phyloP scores from a whole-genome alignment of 2,113 vertebrate species.

The Ailuropoda melanoleuca region DNA sequence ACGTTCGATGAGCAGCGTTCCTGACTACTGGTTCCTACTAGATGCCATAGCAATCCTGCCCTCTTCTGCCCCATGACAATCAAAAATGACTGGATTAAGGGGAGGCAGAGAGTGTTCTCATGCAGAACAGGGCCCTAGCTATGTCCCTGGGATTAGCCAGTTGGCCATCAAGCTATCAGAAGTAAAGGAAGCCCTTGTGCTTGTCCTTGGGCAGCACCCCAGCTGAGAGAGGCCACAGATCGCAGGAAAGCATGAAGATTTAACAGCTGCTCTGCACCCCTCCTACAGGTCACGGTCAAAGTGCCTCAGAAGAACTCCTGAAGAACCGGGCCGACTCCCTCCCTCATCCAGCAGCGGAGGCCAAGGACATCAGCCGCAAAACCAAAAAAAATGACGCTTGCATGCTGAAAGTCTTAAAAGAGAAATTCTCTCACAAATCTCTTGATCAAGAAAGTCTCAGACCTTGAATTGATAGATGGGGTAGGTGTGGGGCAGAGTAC shows the following conservation, averaged over 20 bases:
- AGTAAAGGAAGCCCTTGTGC: background rate
- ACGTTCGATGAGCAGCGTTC: background rate
- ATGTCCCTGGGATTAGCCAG: background rate
- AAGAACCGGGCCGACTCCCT: background rate
- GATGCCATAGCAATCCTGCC: background rate
- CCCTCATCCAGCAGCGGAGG: background rate
- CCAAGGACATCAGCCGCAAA: background rate
- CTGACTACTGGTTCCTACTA: background rate
- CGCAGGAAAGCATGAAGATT: background rate
- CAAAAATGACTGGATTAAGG: background rate
- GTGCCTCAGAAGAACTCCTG: slow-evolving; percentile 94
- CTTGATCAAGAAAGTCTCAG: background rate
- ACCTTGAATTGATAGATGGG: background rate
- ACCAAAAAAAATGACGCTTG: background rate
- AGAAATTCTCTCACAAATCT: background rate
- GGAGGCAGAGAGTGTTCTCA: background rate
- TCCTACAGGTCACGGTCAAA: slow-evolving; percentile 90
- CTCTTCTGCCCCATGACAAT: background rate
- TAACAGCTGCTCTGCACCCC: slow-evolving; percentile 8
- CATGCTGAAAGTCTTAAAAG: background rate
- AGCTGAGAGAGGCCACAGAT: background rate
- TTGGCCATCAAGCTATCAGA: background rate
- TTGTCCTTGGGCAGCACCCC: accelerated
- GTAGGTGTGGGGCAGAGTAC: background rate
- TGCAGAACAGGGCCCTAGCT: background rate